A percentile compares a stretch with the other conserved stretches of the same genome.
Conservation (phyloP, 1,140 invertebrate genomes). For the Drosophila parvula region DNA sequence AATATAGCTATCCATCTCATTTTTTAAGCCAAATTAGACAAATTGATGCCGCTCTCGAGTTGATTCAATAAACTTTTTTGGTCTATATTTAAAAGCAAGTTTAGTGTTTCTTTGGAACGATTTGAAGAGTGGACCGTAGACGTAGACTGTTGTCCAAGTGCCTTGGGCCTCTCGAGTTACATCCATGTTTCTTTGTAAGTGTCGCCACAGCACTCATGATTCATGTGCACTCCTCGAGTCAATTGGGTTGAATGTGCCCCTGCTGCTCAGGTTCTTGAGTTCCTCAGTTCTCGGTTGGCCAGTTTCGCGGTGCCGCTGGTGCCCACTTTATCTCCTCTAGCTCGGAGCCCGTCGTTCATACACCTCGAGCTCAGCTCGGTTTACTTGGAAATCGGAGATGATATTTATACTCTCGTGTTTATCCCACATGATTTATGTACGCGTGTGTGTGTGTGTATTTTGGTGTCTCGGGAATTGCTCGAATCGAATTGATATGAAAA, state of each 20-base stretch:
- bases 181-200: slow-evolving; percentile 45
- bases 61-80: slow-evolving; percentile 32
- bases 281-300: slow-evolving; percentile 13
- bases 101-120: slow-evolving; percentile 34
- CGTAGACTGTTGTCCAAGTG: slow-evolving; percentile 17
- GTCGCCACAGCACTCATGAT: slow-evolving; percentile 43
- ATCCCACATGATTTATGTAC: slow-evolving; percentile 39
- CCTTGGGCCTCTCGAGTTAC: slow-evolving; percentile 38
- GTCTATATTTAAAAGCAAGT: slow-evolving; percentile 30
- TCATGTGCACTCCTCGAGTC: slow-evolving; percentile 38
- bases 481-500: slow-evolving; percentile 40
- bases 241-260: slow-evolving; percentile 33
- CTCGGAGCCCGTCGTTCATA: background rate
- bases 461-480: background rate
- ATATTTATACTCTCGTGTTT: slow-evolving; percentile 45
- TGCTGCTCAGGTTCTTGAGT: slow-evolving; percentile 17
- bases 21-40: slow-evolving; percentile 2
- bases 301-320: slow-evolving; percentile 8
- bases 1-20: background rate
- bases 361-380: slow-evolving; percentile 20
- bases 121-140: slow-evolving; percentile 17
- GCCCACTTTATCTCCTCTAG: slow-evolving; percentile 7
- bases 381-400: slow-evolving; percentile 50
- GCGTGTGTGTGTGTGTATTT: background rate
- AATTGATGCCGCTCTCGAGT: slow-evolving; percentile 8